phyloP scores from a whole-genome alignment of 1,140 invertebrate genomes.

The Kradibia gibbosae region DNA sequence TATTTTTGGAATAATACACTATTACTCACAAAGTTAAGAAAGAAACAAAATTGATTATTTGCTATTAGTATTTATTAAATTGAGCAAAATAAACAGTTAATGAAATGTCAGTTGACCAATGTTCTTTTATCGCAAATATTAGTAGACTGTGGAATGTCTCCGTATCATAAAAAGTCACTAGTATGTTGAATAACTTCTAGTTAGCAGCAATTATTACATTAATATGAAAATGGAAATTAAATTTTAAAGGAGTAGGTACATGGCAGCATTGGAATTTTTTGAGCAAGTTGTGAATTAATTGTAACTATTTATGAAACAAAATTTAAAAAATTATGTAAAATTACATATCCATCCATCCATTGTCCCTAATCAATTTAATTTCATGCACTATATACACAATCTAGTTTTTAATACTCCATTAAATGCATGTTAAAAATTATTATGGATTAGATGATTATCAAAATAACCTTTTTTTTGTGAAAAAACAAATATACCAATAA shows the following conservation, averaged over 20 bases:
- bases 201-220: constrained; percentile 27
- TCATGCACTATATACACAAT: neutral
- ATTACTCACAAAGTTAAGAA: neutral
- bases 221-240: neutral
- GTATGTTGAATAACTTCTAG: neutral
- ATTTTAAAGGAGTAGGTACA: neutral
- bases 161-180: neutral
- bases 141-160: constrained; percentile 2
- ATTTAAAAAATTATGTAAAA: neutral
- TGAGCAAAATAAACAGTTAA: neutral
- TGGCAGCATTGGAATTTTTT: constrained; percentile 21
- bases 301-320: neutral
- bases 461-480: no score
- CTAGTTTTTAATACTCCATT: neutral
- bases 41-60: neutral
- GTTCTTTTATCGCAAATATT: neutral
- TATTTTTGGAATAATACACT: no score
- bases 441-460: no score
- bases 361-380: neutral
- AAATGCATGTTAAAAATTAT: neutral
- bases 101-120: neutral
- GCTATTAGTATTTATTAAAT: constrained; percentile 13
- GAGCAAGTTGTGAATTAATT: neutral
- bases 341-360: neutral
- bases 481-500: no score